phyloP scores from a whole-genome alignment of 1,140 invertebrate species.

The Cherax destructor region DNA sequence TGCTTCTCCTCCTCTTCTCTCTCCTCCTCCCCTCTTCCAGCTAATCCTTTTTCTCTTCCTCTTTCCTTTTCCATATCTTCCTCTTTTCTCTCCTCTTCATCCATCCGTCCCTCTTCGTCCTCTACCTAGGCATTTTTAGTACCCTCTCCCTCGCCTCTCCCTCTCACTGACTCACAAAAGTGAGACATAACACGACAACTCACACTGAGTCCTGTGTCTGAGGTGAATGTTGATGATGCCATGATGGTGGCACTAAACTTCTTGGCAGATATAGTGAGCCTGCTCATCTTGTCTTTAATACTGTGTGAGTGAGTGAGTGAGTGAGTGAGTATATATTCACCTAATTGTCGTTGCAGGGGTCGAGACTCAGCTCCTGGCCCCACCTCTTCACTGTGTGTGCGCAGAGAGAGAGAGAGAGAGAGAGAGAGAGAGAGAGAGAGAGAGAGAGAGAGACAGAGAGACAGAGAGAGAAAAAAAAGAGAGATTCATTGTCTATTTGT shows the following conservation, averaged over 20 bases:
- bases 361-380: too few species aligned
- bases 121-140: not conserved
- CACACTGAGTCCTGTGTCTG: constrained; percentile 15
- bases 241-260: not conserved
- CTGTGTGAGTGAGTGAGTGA: too few species aligned
- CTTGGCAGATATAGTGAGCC: not conserved
- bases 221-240: constrained; percentile 23
- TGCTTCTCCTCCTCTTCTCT: not conserved
- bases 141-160: not conserved
- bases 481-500: too few species aligned
- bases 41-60: not conserved
- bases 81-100: not conserved
- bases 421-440: too few species aligned
- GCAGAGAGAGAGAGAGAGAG: too few species aligned
- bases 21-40: not conserved
- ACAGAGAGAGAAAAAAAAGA: too few species aligned
- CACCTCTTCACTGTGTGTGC: too few species aligned
- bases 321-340: too few species aligned
- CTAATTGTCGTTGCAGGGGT: too few species aligned
- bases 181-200: constrained; percentile 17
- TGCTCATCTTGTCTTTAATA: too few species aligned
- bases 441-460: too few species aligned
- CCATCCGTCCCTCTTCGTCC: not conserved
- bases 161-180: not conserved
- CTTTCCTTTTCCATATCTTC: not conserved